These are phyloP conservation scores for Spinus pinus DNA, from an alignment of 2,797 vertebrate species.

Conservation along the genomic window DNA sequence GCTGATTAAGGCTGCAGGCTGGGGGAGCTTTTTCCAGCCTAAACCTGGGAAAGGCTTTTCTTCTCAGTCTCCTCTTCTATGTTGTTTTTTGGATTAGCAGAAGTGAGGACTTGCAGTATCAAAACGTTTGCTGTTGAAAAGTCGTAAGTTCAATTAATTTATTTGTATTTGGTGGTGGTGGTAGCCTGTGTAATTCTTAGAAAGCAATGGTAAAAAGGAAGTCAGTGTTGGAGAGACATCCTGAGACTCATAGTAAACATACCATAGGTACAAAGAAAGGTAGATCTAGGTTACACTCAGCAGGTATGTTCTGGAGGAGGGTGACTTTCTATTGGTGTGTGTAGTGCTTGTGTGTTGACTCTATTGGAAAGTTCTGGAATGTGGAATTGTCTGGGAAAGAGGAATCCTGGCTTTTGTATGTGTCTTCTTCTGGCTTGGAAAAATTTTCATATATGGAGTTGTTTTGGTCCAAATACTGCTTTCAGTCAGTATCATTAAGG, in stretches of 20 bases:
- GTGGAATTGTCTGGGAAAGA: background rate
- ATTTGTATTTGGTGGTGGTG: background rate
- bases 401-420: background rate
- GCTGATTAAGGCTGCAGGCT: background rate
- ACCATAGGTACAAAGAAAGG: background rate
- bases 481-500: background rate
- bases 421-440: background rate
- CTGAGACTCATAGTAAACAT: background rate
- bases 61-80: background rate
- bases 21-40: background rate
- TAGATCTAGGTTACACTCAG: background rate
- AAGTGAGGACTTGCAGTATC: background rate
- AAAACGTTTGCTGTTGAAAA: background rate
- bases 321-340: background rate
- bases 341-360: background rate
- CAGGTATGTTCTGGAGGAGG: background rate
- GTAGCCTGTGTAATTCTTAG: background rate
- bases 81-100: background rate
- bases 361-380: background rate
- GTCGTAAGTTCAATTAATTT: background rate
- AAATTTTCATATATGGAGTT: rapidly evolving
- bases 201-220: background rate
- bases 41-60: background rate
- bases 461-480: background rate
- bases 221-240: background rate